Evolutionary conservation across 1,140 invertebrate genomes (phyloP), one percentile per base, ranked within the genome.

Genomic region (Venustaconcha ellipsiformis): DNA sequence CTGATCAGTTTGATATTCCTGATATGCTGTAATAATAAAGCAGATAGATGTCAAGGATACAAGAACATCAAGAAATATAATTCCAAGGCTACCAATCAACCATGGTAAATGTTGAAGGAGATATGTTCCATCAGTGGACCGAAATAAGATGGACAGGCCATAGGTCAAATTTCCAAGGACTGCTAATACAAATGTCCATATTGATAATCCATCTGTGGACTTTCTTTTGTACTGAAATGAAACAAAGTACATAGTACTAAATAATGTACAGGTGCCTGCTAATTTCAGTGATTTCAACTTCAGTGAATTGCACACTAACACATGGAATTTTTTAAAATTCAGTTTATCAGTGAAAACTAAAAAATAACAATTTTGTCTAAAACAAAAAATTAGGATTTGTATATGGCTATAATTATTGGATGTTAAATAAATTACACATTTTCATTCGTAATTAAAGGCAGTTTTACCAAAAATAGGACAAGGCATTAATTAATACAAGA

Each of bases 21-120:
- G 11, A 48, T 48, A 48, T 1, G 37, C 37, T 48, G 5, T 48
- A 48, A 48, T 48, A 48, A 48, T 48, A 48, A 8, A 11, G 37
- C 5, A 8, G 37, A 6, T 48, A 11, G 37, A 48, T 48, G 37
- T 48, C 37, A 85, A 86, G 83, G 85, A 86, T 86, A 88, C 86
- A 80, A 81, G 74, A 20, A 67, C 15, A 79, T 88, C 86, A 30
- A 88, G 73, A 26, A 80, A 70, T 55, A 88, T 79, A 72, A 88
- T 81, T 59, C 86, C 86, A 4, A 86, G 79, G 78, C 85, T 87
- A 1, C 86, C 86, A 13, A 86, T 69, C 30, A 88, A 66, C 85
- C 85, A 86, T 17, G 85, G 85, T 15, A 85, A 63, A 70, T 86
- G 85, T 62, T 74, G 71, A 2, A 85, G 48, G 65, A 80, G 78